A percentile compares a stretch with the other conserved stretches of the same genome.
Conservation (phyloP, 2,888 invertebrate species). For the Acleris holmiana region DNA sequence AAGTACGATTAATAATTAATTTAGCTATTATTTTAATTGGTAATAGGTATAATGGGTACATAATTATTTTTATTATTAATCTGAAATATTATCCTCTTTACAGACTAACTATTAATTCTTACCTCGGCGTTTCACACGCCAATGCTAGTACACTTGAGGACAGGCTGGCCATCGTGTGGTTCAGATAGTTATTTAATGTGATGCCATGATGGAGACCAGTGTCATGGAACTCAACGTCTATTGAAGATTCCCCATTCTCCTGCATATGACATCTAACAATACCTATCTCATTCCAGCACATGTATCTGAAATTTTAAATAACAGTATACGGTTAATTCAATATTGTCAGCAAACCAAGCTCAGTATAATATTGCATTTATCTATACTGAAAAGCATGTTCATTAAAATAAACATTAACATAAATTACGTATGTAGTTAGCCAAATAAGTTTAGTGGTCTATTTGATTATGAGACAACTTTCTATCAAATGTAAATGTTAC, state of each 20-base stretch:
- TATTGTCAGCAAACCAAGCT: background rate
- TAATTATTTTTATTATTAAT: background rate
- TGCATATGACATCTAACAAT: conserved; percentile 92
- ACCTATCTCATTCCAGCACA: conserved; percentile 97
- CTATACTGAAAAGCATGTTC: no score
- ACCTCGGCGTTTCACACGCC: conserved; percentile 89
- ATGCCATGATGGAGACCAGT: conserved; percentile 94
- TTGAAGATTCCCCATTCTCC: conserved; percentile 89
- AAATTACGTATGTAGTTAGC: no score
- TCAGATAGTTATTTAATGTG: conserved; percentile 93
- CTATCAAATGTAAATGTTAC: no score
- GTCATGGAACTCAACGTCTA: conserved; percentile 98
- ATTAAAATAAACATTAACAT: no score
- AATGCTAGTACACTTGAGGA: conserved; percentile 91
- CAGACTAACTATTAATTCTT: conserved; percentile 41
- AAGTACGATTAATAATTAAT: no score
- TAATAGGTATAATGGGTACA: no score
- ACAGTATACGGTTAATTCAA: background rate
- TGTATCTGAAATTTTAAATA: conserved; percentile 72
- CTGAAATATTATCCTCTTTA: background rate
- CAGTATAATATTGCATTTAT: no score
- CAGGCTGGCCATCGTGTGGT: conserved; percentile 94
- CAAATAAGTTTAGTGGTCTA: no score
- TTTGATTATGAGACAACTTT: no score
- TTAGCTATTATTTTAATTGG: no score